Base-by-base conservation (phyloP, 2,888 invertebrate species). In the Drosophila engyochracea region DNA sequence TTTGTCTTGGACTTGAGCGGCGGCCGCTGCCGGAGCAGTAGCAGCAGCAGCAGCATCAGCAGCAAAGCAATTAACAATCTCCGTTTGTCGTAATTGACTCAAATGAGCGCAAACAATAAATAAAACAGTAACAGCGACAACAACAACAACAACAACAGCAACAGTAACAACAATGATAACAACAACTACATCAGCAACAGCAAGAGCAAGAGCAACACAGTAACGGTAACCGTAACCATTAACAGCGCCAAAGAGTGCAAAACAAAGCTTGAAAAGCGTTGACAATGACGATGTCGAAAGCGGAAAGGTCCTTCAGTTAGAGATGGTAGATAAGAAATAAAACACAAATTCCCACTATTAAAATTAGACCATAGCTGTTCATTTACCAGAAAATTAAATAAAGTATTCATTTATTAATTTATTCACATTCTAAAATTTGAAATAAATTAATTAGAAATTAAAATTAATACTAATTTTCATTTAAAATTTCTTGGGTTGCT, bases 61-160 rank as follows among this genome's bases (percentile, higher is more conserved):
- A 82, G 75, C 83, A 88, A 90, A 92, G 87, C 90, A 92, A 92
- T 92, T 92, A 92, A 92, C 88, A 90, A 86, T 89, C 91, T 86
- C 82, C 82, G 83, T 82, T 85, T 82, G 84, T 73, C 78, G 87
- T 89, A 92, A 91, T 91, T 91, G 92, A 92, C 91, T 91, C 88
- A 92, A 92, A 91, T 90, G 84, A 88, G 85, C 82, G 88, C 90
- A 89, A 86, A 89, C 87, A 91, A 88, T 84, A 80, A 87, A 81
- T 87, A 87, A 86, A 88, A 81, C 85, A 84, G 85, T 76, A 85
- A 87, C 81, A 70, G 83, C 75, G 54, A 58, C 53, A 60, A 60
- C 28, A 62, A 55, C 37, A 67, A 28, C 44, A 60, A 58, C 53
- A 60, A 58, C 28, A 62, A 51, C 37, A 67, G 28, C 44, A 60